Conservation (phyloP, 2,888 invertebrate species). For the Nomada lathburiana region DNA sequence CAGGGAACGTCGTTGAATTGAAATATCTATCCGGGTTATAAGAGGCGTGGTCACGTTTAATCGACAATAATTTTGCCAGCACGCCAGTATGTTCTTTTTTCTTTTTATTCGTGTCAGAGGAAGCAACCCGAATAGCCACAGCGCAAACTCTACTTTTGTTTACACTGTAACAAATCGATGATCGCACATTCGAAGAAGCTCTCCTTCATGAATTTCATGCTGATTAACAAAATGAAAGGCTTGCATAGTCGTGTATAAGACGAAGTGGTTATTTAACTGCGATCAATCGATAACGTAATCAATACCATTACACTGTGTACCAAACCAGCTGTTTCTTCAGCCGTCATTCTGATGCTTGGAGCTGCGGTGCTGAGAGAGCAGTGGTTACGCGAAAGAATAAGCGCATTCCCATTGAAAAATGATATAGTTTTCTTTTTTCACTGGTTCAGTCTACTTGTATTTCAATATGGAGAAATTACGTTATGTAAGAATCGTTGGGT, state of each 20-base stretch:
- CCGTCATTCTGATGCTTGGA: not conserved
- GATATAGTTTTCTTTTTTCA: not conserved
- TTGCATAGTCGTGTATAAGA: not conserved
- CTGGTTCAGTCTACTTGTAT: not conserved
- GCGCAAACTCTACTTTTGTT: slow-evolving; percentile 44
- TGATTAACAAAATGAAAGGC: not conserved
- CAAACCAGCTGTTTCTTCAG: slow-evolving; percentile 46
- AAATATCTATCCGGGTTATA: not conserved
- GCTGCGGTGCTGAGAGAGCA: slow-evolving; percentile 6
- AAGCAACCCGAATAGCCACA: not conserved
- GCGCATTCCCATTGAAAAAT: not conserved
- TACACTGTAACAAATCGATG: slow-evolving; percentile 33
- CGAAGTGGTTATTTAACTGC: not conserved
- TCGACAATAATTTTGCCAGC: slow-evolving; percentile 8
- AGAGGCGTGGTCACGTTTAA: slow-evolving; percentile 1
- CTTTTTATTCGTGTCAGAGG: slow-evolving; percentile 5
- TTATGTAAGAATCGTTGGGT: too few relatives aligned
- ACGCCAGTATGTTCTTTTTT: not conserved
- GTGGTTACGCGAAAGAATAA: not conserved
- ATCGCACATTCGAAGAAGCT: slow-evolving; percentile 10
- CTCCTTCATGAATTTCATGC: not conserved
- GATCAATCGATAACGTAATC: slow-evolving; percentile 3
- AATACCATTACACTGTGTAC: slow-evolving; percentile 8
- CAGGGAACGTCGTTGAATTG: not conserved
- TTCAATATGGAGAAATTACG: not conserved